Percentiles rank a stretch among this genome's conserved stretches.
phyloP scores from a whole-genome alignment of 2,888 invertebrate genomes.

The Patella depressa region DNA sequence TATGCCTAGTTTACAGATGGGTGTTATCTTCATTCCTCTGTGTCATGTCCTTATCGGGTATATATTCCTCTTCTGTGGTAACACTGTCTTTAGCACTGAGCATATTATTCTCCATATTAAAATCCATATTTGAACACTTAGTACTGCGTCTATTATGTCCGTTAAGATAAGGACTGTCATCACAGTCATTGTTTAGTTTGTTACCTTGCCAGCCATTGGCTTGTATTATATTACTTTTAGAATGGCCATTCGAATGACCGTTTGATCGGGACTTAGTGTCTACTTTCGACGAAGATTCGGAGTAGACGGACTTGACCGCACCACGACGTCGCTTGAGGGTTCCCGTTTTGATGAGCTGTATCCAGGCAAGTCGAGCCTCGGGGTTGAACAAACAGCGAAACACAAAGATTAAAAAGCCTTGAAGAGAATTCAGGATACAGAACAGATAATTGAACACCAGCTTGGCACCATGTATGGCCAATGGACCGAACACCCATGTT shows the following conservation, averaged over 20 bases:
- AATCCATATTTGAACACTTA: neutral
- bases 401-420: conserved; percentile 64
- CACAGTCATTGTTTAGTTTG: conserved; percentile 29
- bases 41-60: neutral
- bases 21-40: neutral
- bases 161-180: neutral
- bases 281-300: conserved; percentile 54
- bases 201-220: conserved; percentile 42
- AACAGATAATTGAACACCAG: conserved; percentile 64
- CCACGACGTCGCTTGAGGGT: conserved; percentile 60
- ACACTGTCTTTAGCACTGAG: neutral
- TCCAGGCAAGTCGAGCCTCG: conserved; percentile 62
- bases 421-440: conserved; percentile 64
- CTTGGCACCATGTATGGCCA: conserved; percentile 62
- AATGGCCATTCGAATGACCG: conserved; percentile 11
- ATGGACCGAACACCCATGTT: conserved; percentile 67
- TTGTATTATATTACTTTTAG: conserved; percentile 30
- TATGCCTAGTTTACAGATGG: neutral
- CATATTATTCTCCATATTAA: neutral
- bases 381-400: conserved; percentile 64
- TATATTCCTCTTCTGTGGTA: neutral
- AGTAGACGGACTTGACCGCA: conserved; percentile 49
- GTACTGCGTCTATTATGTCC: neutral
- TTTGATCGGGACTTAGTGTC: conserved; percentile 35
- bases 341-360: conserved; percentile 59